Percentiles rank a stretch among this genome's conserved stretches.
phyloP scores from a whole-genome alignment of 1,140 invertebrate genomes.

The Anadara kagoshimensis region DNA sequence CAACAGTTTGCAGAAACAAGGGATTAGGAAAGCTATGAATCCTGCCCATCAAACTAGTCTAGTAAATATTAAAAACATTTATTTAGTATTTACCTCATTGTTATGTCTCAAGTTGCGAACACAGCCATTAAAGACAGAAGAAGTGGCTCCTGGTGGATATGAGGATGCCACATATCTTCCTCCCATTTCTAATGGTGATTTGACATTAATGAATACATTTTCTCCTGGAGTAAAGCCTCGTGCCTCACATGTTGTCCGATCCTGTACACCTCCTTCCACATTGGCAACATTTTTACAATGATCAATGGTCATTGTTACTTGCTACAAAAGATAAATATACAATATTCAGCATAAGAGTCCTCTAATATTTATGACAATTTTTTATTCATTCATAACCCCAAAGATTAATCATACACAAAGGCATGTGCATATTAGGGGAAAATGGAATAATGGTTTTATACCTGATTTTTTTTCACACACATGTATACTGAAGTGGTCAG shows the following conservation, averaged over 20 bases:
- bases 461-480: too few species aligned
- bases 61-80: too few species aligned
- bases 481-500: too few species aligned
- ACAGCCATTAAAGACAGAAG: constrained; percentile 95
- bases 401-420: too few species aligned
- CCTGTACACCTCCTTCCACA: constrained; percentile 10
- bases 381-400: too few species aligned
- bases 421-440: too few species aligned
- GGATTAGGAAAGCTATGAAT: too few species aligned
- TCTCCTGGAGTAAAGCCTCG: constrained; percentile 91
- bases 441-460: too few species aligned
- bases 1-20: too few species aligned
- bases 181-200: constrained; percentile 93
- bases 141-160: constrained; percentile 78
- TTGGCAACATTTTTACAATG: constrained; percentile 18
- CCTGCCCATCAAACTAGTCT: too few species aligned
- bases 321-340: constrained; percentile 16
- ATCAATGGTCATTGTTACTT: constrained; percentile 28
- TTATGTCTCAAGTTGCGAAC: constrained; percentile 96
- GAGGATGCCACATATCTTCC: constrained; percentile 86
- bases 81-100: constrained; percentile 89
- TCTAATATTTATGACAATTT: too few species aligned
- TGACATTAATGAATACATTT: constrained; percentile 96
- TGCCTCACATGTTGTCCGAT: constrained; percentile 84
- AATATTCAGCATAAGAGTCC: not conserved